Conservation (phyloP, 2,888 invertebrate species). For the Sarcophaga carnaria region DNA sequence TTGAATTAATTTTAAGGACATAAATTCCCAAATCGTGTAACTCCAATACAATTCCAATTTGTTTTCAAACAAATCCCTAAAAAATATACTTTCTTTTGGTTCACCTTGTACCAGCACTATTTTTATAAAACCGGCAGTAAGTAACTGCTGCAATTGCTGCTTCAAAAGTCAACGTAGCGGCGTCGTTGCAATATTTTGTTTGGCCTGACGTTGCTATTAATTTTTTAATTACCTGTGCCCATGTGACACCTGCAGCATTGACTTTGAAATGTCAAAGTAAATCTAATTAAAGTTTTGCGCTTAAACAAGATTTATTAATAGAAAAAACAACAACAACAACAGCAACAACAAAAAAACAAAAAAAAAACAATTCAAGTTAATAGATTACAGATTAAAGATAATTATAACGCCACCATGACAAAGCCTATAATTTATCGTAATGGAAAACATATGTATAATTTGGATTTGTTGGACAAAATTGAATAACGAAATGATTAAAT, state of each 20-base stretch:
- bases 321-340: background rate
- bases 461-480: background rate
- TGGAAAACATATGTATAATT: background rate
- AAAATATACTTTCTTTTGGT: constrained; percentile 53
- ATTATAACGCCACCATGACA: constrained; percentile 48
- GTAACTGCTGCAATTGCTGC: constrained; percentile 11
- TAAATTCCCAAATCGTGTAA: no score
- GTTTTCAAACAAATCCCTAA: constrained; percentile 57
- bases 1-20: no score
- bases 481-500: constrained; percentile 10
- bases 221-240: constrained; percentile 51
- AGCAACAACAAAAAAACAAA: background rate
- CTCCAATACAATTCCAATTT: no score
- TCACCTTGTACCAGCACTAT: constrained; percentile 6
- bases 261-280: constrained; percentile 69
- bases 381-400: constrained; percentile 36
- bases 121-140: background rate
- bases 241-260: constrained; percentile 69
- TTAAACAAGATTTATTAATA: constrained; percentile 55
- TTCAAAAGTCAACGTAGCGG: constrained; percentile 1
- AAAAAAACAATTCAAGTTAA: constrained; percentile 8
- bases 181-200: constrained; percentile 18
- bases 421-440: constrained; percentile 29
- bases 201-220: constrained; percentile 35
- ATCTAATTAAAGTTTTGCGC: constrained; percentile 58